phyloP scores from a whole-genome alignment of 2,113 vertebrate species.

The Silurus glanis region DNA sequence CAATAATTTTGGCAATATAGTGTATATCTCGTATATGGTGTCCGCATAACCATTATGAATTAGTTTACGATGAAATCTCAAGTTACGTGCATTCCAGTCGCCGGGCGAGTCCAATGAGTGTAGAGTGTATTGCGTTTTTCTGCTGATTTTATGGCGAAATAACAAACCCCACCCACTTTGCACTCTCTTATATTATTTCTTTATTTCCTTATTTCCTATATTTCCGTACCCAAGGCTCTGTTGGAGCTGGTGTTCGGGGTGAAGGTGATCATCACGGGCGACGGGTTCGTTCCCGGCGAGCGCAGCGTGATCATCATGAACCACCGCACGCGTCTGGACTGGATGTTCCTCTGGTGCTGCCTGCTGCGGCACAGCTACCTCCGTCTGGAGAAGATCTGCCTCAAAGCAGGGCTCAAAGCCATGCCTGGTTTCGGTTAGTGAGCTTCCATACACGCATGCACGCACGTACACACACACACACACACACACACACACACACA shows the following conservation, averaged over 20 bases:
- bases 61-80: no score
- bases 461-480: constrained; percentile 15
- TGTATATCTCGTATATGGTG: no score
- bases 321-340: constrained; percentile 96
- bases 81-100: no score
- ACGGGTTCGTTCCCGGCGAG: constrained; percentile 94
- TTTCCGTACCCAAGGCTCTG: constrained; percentile 73
- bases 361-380: constrained; percentile 96
- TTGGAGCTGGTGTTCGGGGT: constrained; percentile 92
- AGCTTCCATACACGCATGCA: not conserved
- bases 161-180: not conserved
- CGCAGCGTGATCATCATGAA: constrained; percentile 98
- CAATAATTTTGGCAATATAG: no score
- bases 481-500: not conserved
- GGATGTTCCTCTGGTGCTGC: constrained; percentile 99
- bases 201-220: not conserved
- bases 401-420: constrained; percentile 91
- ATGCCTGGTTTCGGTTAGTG: constrained; percentile 92
- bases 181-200: not conserved
- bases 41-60: no score
- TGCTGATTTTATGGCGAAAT: not conserved
- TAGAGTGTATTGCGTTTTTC: no score
- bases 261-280: constrained; percentile 94
- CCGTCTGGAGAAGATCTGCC: constrained; percentile 94
- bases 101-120: no score